A percentile compares a stretch with the other conserved stretches of the same genome.
Conservation (phyloP, 2,888 invertebrate genomes). For the Chaetoderma sp. region DNA sequence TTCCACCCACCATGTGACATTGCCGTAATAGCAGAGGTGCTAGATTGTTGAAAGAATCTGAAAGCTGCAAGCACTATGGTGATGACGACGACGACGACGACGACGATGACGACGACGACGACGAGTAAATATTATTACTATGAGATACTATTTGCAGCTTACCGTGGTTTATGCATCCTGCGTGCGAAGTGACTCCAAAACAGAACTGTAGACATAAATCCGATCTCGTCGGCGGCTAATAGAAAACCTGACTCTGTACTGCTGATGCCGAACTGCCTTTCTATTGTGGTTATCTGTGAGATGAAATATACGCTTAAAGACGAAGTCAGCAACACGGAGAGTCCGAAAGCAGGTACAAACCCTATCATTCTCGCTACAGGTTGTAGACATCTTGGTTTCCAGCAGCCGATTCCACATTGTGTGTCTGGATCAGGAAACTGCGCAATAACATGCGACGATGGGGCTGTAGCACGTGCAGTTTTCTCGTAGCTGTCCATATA, state of each 20-base stretch:
- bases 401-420: constrained; percentile 42
- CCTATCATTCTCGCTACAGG: constrained; percentile 36
- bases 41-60: too few relatives aligned
- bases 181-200: constrained; percentile 34
- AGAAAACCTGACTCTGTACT: constrained; percentile 54
- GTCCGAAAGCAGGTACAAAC: constrained; percentile 37
- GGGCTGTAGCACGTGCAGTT: too few relatives aligned
- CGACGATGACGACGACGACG: too few relatives aligned
- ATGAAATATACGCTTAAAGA: constrained; percentile 42
- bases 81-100: too few relatives aligned
- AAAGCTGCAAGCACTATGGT: too few relatives aligned
- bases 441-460: too few relatives aligned
- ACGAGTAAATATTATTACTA: too few relatives aligned
- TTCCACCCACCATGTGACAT: too few relatives aligned
- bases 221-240: constrained; percentile 59
- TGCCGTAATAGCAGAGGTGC: too few relatives aligned
- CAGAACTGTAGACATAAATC: constrained; percentile 41
- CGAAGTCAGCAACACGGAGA: constrained; percentile 40
- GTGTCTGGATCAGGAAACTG: too few relatives aligned
- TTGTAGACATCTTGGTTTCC: constrained; percentile 39
- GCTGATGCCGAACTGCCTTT: constrained; percentile 56
- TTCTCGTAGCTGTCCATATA: too few relatives aligned
- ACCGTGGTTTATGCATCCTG: constrained; percentile 33
- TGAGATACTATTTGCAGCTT: too few relatives aligned
- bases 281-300: constrained; percentile 56